These are phyloP conservation scores for Araneus ventricosus DNA, from an alignment of 1,140 invertebrate species.

Conservation along the genomic window DNA sequence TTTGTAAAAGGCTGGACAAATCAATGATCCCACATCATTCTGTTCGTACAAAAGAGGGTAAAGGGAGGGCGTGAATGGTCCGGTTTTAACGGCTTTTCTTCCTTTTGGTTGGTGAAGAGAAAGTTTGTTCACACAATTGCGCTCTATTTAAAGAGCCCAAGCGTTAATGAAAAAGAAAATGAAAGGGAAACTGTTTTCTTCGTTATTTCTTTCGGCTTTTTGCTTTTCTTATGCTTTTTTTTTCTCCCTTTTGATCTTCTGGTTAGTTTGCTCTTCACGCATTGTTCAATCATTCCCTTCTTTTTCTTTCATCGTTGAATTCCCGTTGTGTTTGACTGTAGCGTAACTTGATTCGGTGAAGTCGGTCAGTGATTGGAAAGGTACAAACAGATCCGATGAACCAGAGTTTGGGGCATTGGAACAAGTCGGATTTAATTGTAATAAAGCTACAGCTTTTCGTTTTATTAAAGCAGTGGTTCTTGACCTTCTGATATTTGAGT, in stretches of 20 bases:
- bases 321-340: neutral
- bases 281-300: conserved; percentile 12
- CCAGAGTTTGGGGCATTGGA: neutral
- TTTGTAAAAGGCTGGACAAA: conserved; percentile 34
- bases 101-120: neutral
- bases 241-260: neutral
- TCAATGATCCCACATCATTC: conserved; percentile 25
- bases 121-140: conserved; percentile 42
- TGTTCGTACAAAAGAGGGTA: conserved; percentile 10
- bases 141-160: conserved; percentile 27
- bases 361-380: neutral
- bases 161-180: conserved; percentile 48
- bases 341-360: neutral
- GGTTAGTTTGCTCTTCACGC: conserved; percentile 6
- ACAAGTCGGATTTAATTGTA: neutral
- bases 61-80: neutral
- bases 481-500: too few species aligned
- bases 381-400: neutral
- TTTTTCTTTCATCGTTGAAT: neutral
- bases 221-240: neutral
- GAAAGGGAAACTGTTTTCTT: conserved; percentile 3
- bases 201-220: neutral
- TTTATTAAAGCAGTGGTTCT: too few species aligned
- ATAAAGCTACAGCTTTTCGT: too few species aligned
- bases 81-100: conserved; percentile 33